Percentiles rank a stretch among this genome's conserved stretches.
Evolutionary conservation across 2,888 invertebrate species (phyloP).

Genomic region (Drosophila prostipennis): DNA sequence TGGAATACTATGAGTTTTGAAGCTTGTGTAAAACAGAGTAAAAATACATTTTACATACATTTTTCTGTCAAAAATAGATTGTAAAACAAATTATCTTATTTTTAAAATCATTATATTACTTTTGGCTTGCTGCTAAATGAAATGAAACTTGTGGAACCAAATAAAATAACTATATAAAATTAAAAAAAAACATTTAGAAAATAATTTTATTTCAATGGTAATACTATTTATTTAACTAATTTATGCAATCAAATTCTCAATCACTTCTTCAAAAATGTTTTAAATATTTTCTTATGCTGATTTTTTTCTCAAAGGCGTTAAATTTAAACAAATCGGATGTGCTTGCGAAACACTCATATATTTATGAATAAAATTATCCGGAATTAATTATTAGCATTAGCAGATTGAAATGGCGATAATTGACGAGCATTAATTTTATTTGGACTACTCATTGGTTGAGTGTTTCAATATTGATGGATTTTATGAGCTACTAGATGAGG

Average conservation of each 20-base stretch:
- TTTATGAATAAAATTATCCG: neutral
- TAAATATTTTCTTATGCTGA: too few relatives aligned
- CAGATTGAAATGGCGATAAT: neutral
- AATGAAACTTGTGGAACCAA: too few relatives aligned
- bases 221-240: too few relatives aligned
- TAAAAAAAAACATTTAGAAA: too few relatives aligned
- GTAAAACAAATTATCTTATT: neutral
- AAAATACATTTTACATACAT: neutral
- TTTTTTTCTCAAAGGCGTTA: too few relatives aligned
- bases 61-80: neutral
- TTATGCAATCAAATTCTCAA: too few relatives aligned
- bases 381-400: neutral
- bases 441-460: conserved; percentile 6
- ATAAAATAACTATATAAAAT: too few relatives aligned
- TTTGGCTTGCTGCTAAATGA: neutral
- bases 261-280: too few relatives aligned
- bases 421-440: neutral
- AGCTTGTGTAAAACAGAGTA: neutral
- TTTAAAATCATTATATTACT: too few relatives aligned
- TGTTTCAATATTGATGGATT: conserved; percentile 7
- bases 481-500: neutral
- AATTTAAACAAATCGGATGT: too few relatives aligned
- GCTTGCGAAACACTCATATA: neutral
- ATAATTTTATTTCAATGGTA: too few relatives aligned
- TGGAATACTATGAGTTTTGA: accelerated